A percentile compares a stretch with the other conserved stretches of the same genome.
Conservation (phyloP, 1,140 invertebrate genomes). For the Halictus rubicundus region DNA sequence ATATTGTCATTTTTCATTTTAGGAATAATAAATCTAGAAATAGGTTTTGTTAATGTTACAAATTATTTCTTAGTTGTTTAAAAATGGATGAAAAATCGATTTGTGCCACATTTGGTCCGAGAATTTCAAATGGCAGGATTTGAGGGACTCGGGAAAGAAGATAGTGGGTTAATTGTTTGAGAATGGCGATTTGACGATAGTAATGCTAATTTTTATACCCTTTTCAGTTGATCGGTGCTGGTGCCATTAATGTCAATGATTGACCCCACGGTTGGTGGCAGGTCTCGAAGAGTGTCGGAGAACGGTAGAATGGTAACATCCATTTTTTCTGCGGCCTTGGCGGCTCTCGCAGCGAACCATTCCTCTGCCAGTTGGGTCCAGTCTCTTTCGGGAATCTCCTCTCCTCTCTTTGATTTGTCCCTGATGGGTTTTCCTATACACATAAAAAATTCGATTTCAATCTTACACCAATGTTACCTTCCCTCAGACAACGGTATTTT, state of each 20-base stretch:
- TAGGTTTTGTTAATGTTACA: no score
- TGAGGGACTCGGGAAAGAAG: background rate
- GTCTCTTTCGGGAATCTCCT: slow-evolving; percentile 65
- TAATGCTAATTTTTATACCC: slow-evolving; percentile 50
- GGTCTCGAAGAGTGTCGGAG: slow-evolving; percentile 43
- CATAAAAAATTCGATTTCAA: background rate
- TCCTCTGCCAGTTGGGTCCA: slow-evolving; percentile 71
- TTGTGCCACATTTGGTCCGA: no score
- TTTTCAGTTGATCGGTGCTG: slow-evolving; percentile 52
- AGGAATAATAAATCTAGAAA: no score
- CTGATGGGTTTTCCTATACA: slow-evolving; percentile 62
- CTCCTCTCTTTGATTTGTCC: slow-evolving; percentile 47
- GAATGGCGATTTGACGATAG: background rate
- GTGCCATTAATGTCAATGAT: slow-evolving; percentile 61
- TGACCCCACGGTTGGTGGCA: slow-evolving; percentile 62
- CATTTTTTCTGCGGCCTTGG: slow-evolving; percentile 36
- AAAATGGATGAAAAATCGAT: no score
- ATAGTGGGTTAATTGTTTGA: background rate
- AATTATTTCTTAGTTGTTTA: no score
- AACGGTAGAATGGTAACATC: slow-evolving; percentile 67
- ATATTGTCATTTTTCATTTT: no score
- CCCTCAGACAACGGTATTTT: no score
- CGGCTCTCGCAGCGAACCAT: slow-evolving; percentile 62
- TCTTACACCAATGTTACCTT: no score
- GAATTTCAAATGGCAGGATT: no score